Evolutionary conservation across 2,888 invertebrate species (phyloP).

Genomic region (Andrena camellia): DNA sequence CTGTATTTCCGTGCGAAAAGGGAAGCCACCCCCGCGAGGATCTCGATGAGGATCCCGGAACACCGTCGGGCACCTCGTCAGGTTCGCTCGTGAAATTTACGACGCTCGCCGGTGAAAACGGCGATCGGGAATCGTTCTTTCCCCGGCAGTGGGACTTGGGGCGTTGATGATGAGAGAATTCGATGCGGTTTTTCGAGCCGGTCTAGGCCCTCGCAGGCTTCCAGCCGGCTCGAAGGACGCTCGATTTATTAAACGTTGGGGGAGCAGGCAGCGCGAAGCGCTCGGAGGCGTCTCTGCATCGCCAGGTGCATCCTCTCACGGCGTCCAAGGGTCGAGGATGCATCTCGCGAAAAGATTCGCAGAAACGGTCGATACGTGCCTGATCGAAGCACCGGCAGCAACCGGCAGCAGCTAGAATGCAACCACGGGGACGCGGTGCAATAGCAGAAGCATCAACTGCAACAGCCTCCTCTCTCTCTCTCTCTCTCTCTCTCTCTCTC

Average conservation of each 20-base stretch:
- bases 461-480: constrained; percentile 24
- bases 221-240: constrained; percentile 8
- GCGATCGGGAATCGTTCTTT: constrained; percentile 1
- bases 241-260: constrained; percentile 36
- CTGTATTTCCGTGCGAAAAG: no score
- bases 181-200: constrained; percentile 14
- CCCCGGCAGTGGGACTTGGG: constrained; percentile 3
- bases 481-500: constrained; percentile 1
- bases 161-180: constrained; percentile 2
- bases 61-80: constrained; percentile 23
- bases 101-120: no score
- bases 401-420: constrained; percentile 32
- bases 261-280: constrained; percentile 11
- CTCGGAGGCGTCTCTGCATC: constrained; percentile 34
- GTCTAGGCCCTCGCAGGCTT: constrained; percentile 9
- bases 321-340: constrained; percentile 20
- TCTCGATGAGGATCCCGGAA: constrained; percentile 29
- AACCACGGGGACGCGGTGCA: constrained; percentile 47
- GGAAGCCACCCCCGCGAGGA: constrained; percentile 33
- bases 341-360: constrained; percentile 37
- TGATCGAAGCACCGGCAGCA: constrained; percentile 49
- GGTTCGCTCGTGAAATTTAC: no score
- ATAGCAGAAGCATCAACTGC: constrained; percentile 49
- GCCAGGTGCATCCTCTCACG: constrained; percentile 35
- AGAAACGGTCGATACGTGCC: constrained; percentile 61